Evolutionary conservation across 2,113 vertebrate species (phyloP).

Genomic region (Coracopsis vasa): DNA sequence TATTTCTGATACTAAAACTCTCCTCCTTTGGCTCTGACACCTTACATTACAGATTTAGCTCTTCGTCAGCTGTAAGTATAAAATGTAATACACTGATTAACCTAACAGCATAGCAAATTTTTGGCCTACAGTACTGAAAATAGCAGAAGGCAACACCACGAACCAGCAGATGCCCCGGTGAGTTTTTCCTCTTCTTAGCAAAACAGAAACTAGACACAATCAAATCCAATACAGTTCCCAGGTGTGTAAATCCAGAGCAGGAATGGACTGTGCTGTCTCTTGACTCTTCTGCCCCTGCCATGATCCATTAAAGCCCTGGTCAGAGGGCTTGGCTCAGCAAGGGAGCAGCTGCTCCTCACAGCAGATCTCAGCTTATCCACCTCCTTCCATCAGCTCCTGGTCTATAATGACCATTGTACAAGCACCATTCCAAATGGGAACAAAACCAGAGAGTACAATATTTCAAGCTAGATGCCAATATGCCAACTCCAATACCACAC

Average conservation of each 20-base stretch:
- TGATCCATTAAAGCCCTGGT: accelerated
- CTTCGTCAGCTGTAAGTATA: neutral
- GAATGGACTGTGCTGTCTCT: neutral
- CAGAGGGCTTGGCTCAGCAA: neutral
- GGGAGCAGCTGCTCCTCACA: neutral
- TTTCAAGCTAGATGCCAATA: neutral
- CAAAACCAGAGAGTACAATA: accelerated
- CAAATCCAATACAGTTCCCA: neutral
- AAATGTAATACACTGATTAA: neutral
- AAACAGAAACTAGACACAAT: neutral
- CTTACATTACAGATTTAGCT: neutral
- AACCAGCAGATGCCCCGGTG: neutral
- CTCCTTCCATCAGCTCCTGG: neutral
- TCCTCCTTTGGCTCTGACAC: neutral
- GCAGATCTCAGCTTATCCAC: neutral
- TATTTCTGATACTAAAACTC: neutral
- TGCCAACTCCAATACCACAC: neutral
- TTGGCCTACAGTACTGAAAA: accelerated
- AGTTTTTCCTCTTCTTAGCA: neutral
- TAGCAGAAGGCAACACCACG: neutral
- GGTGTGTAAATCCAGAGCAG: accelerated
- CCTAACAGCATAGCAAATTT: neutral
- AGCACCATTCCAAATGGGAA: neutral
- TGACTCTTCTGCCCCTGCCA: neutral
- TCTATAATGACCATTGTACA: accelerated